A percentile compares a stretch with the other conserved stretches of the same genome.
These are phyloP conservation scores for Dissostichus mawsoni DNA, from an alignment of 2,113 vertebrate genomes.

Conservation along the genomic window DNA sequence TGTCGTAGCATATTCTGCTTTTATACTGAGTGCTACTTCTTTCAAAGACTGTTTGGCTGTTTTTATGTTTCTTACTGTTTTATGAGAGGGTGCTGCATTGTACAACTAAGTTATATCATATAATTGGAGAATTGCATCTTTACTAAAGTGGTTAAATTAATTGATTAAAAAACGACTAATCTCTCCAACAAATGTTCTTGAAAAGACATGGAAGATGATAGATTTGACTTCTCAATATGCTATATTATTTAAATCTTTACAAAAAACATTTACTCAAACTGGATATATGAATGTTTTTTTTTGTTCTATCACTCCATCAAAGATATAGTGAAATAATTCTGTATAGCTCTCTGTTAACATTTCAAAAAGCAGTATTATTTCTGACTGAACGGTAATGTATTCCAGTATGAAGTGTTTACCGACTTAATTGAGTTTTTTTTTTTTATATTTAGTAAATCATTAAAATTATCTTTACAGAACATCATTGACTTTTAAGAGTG, in stretches of 20 bases:
- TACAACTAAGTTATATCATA: background rate
- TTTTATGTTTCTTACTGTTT: slow-evolving; percentile 20
- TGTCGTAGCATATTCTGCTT: background rate
- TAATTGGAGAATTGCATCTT: slow-evolving; percentile 7
- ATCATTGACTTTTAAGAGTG: background rate
- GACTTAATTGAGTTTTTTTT: slow-evolving; percentile 32
- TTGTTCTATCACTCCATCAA: background rate
- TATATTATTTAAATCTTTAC: slow-evolving; percentile 6
- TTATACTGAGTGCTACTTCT: background rate
- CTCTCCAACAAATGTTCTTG: no score
- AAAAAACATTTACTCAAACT: background rate
- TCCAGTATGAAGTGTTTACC: slow-evolving; percentile 60
- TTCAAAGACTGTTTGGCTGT: background rate
- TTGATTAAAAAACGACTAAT: no score
- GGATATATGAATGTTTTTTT: background rate
- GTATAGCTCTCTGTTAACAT: slow-evolving; percentile 43
- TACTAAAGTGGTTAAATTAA: background rate
- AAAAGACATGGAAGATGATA: background rate
- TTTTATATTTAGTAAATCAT: slow-evolving; percentile 57
- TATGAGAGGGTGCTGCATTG: background rate
- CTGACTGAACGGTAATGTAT: slow-evolving; percentile 52
- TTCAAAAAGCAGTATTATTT: slow-evolving; percentile 70
- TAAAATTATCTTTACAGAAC: slow-evolving; percentile 48
- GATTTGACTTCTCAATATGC: background rate
- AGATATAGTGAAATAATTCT: slow-evolving; percentile 5